phyloP scores from a whole-genome alignment of 2,888 invertebrate genomes.

The Neocrepidodera transversa region DNA sequence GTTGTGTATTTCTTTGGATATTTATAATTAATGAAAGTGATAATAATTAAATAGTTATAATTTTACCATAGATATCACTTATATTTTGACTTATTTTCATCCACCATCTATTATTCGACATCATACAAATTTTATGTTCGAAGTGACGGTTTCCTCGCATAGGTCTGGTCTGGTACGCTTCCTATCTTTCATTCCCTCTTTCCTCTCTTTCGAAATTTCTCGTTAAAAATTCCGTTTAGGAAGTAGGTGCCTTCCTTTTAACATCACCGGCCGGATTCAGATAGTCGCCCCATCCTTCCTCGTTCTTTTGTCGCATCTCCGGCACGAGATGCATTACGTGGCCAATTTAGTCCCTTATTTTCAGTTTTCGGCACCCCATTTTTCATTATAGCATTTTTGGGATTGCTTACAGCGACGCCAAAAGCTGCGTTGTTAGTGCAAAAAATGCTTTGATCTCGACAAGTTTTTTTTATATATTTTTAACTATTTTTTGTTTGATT shows the following conservation, averaged over 20 bases:
- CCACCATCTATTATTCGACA: no score
- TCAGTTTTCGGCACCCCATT: constrained; percentile 32
- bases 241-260: constrained; percentile 28
- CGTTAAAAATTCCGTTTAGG: constrained; percentile 34
- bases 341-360: constrained; percentile 39
- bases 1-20: no score
- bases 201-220: constrained; percentile 4
- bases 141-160: not conserved
- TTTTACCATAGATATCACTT: no score
- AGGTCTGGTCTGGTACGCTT: not conserved
- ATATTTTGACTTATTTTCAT: no score
- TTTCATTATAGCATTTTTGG: constrained; percentile 28
- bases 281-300: constrained; percentile 8
- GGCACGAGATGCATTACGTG: constrained; percentile 30
- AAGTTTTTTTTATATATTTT: no score
- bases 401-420: not conserved
- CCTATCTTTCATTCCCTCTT: not conserved
- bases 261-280: constrained; percentile 1
- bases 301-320: constrained; percentile 25
- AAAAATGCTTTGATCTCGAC: no score
- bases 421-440: no score
- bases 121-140: not conserved
- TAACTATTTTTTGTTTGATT: no score
- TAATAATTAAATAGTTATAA: no score
- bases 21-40: no score